Conservation (phyloP, 2,113 vertebrate species). For the Xiphorhynchus elegans region DNA sequence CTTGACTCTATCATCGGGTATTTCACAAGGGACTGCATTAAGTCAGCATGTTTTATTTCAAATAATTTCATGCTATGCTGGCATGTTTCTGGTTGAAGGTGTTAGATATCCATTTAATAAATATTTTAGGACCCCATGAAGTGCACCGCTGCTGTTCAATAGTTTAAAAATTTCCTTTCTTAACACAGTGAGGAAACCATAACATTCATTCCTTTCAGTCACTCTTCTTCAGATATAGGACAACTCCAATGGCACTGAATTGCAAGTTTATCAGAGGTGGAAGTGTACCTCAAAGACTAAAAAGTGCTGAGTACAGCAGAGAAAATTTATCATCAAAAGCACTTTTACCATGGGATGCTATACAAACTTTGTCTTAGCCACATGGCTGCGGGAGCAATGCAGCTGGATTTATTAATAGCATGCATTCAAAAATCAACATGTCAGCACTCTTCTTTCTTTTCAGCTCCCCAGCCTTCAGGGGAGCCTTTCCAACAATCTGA, state of each 20-base stretch:
- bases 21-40: not conserved
- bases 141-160: not conserved
- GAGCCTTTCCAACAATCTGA: not conserved
- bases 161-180: not conserved
- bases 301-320: constrained; percentile 26
- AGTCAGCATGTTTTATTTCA: not conserved
- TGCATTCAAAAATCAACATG: not conserved
- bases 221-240: not conserved
- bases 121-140: not conserved
- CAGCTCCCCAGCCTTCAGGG: not conserved
- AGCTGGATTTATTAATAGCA: not conserved
- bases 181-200: not conserved
- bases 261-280: not conserved
- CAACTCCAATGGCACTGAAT: not conserved
- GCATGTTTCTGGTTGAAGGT: not conserved
- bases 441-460: not conserved
- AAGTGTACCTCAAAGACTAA: constrained; percentile 7
- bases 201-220: not conserved
- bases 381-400: not conserved
- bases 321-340: constrained; percentile 23
- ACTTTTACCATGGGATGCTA: not conserved
- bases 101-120: not conserved
- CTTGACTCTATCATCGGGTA: not conserved
- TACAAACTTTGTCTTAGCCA: not conserved
- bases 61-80: not conserved